Percentiles rank a stretch among this genome's conserved stretches.
phyloP scores from a whole-genome alignment of 1,140 invertebrate genomes.

The Doryteuthis pealeii region DNA sequence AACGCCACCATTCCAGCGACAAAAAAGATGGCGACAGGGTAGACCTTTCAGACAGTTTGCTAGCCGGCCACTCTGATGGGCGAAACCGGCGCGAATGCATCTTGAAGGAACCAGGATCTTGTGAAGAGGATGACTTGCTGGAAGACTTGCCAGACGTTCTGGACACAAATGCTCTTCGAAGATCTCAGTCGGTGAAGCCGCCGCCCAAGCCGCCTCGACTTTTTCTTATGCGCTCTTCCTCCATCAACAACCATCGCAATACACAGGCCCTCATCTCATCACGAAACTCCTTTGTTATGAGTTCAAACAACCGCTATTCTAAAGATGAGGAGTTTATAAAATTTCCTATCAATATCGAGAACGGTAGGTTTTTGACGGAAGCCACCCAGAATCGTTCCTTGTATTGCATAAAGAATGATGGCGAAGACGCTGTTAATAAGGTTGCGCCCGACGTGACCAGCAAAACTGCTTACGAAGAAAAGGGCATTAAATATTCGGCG shows the following conservation, averaged over 20 bases:
- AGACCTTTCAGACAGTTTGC: background rate
- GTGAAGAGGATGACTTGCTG: background rate
- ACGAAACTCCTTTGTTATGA: slow-evolving; percentile 36
- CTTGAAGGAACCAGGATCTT: slow-evolving; percentile 10
- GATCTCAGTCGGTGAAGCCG: slow-evolving; percentile 42
- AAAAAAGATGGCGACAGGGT: background rate
- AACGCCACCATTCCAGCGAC: slow-evolving; percentile 5
- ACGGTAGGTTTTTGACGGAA: background rate
- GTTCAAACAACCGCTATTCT: background rate
- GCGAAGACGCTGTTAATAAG: background rate
- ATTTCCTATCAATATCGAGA: slow-evolving; percentile 9
- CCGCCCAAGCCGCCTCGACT: slow-evolving; percentile 48
- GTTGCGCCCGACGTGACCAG: background rate
- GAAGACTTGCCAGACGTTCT: slow-evolving; percentile 38
- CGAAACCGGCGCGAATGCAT: background rate
- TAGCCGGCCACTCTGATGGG: background rate
- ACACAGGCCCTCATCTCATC: slow-evolving; percentile 26
- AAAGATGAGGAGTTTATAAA: slow-evolving; percentile 10
- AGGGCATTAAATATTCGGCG: background rate
- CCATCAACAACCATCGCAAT: slow-evolving; percentile 35
- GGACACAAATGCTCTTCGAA: slow-evolving; percentile 26
- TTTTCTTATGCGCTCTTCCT: slow-evolving; percentile 45
- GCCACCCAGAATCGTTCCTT: background rate
- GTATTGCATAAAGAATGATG: background rate
- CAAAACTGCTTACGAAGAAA: background rate